Evolutionary conservation across 2,888 invertebrate genomes (phyloP), one percentile per base, ranked within the genome.

Genomic region (Ochlodes sylvanus): DNA sequence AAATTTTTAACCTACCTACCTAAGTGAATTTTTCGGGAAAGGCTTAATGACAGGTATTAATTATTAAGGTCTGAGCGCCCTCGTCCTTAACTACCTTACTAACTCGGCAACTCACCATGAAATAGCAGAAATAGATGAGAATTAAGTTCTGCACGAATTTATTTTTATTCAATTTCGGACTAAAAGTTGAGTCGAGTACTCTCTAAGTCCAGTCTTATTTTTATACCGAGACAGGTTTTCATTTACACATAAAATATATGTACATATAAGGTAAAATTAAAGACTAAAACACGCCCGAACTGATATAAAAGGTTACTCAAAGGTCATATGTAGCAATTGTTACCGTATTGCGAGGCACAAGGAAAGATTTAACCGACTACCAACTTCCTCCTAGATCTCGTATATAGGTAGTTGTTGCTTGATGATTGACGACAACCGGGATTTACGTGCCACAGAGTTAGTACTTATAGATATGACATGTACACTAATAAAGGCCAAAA

Each of bases 311-410:
- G 55, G 56, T 63, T 56, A 63, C 44, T 17, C 27, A 63, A 56
- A 63, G 63, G 63, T 63, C 63, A 55, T 7, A 34, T 10, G 21
- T 38, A 44, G n/a, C 58, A 44, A 32, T 19, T 10, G 44, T 19
- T 15, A 34, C 47, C 44, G 34, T 34, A 47, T n/a, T 47, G 34
- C n/a, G 38, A 56, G 47, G 34, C 65, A 58, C 50, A 65, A 65
- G 64, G 64, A 65, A 57, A 50, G 57, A 65, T 21, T 32, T 17
- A 38, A 57, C 64, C 34, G 64, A 50, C 21, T 41, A 21, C 44
- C 32, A 21, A 44, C 57, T 57, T 57, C 50, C 57, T 57, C 19
- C 44, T 34, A 9, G 12, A 38, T 14, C 34, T 47, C 38, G 34
- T 64, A 57, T 38, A 44, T 38, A 64, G 27, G 19, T 32, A n/a